A percentile compares a stretch with the other conserved stretches of the same genome.
Conservation (phyloP, 2,888 invertebrate species). For the Watsonalla cultraria region DNA sequence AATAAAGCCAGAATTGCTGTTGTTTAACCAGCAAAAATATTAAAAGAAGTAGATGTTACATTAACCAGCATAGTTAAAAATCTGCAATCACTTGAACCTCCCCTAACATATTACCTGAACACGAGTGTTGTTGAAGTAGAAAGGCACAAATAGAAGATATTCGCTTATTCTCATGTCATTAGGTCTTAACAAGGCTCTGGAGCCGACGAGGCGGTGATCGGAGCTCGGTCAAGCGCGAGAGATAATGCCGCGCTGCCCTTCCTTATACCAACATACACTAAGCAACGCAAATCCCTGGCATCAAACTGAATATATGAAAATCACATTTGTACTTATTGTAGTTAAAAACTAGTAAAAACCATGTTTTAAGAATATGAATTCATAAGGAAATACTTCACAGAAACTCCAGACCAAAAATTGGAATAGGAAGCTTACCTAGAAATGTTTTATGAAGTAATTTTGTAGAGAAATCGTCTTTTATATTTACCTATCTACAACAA, state of each 20-base stretch:
- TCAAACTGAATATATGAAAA: neutral
- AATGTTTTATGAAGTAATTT: no score
- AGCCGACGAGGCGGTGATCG: constrained; percentile 64
- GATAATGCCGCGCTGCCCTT: constrained; percentile 53
- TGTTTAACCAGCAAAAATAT: no score
- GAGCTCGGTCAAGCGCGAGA: constrained; percentile 73
- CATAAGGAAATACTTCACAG: no score
- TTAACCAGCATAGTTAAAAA: neutral
- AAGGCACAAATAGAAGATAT: constrained; percentile 54
- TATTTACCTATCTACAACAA: no score
- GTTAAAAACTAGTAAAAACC: neutral
- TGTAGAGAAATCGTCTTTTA: no score
- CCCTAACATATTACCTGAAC: constrained; percentile 21
- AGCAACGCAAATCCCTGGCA: neutral
- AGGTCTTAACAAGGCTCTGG: constrained; percentile 68
- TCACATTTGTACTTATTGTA: neutral
- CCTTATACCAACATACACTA: constrained; percentile 23
- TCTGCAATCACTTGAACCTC: neutral
- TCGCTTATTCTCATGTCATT: constrained; percentile 63
- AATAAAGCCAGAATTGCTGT: no score
- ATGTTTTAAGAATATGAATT: no score
- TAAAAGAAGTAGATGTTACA: no score
- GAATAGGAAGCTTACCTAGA: no score
- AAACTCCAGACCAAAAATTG: neutral
- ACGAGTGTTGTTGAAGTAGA: constrained; percentile 33